Conservation (phyloP, 2,113 vertebrate genomes). For the Steatornis caripensis region DNA sequence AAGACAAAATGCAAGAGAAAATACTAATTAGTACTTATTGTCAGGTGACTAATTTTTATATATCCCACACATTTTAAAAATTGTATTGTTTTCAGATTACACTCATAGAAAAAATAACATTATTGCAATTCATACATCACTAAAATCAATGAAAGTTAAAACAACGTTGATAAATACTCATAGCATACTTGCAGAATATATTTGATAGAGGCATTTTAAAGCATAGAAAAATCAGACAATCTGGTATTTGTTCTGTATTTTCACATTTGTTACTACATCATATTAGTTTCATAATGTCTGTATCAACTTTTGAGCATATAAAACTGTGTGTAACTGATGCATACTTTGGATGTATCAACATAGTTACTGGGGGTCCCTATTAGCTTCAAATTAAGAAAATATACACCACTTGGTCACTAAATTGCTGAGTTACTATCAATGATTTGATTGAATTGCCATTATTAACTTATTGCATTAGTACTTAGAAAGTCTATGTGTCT, state of each 20-base stretch:
- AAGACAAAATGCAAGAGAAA: slow-evolving; percentile 33
- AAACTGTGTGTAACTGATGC: not conserved
- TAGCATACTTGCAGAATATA: not conserved
- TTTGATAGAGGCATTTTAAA: not conserved
- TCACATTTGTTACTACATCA: not conserved
- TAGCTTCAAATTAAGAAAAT: not conserved
- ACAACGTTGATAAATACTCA: not conserved
- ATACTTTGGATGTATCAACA: not conserved
- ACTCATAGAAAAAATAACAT: not conserved
- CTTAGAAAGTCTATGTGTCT: not conserved
- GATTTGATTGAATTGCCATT: not conserved
- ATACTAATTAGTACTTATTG: not conserved
- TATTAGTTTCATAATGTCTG: not conserved
- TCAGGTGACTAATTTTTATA: not conserved
- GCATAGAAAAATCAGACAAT: not conserved
- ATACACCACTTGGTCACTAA: not conserved
- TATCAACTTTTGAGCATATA: not conserved
- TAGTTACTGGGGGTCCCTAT: not conserved
- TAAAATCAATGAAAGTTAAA: not conserved
- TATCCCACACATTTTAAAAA: accelerated
- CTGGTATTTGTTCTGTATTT: not conserved
- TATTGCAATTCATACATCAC: not conserved
- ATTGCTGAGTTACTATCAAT: not conserved
- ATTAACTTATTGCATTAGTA: not conserved
- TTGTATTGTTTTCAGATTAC: not conserved